These are phyloP conservation scores for Cercopithecus hamlyni DNA, from an alignment of 2,797 vertebrate species.

Conservation along the genomic window DNA sequence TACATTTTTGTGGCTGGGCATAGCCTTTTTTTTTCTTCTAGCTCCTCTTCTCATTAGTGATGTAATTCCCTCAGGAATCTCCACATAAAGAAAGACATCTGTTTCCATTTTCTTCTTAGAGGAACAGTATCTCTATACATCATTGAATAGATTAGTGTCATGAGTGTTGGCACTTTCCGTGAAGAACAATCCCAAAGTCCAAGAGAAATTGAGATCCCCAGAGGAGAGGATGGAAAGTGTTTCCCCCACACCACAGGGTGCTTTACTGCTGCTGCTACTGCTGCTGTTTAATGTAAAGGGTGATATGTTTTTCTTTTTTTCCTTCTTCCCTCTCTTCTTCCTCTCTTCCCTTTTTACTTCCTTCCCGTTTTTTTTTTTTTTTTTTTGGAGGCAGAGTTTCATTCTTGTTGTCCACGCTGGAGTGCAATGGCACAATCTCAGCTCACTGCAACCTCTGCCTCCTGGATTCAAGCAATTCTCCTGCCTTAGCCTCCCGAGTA, in stretches of 20 bases:
- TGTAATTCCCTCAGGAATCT: constrained; percentile 37
- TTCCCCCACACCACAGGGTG: not conserved
- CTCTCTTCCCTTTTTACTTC: not conserved
- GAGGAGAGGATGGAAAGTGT: not conserved
- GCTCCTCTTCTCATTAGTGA: not conserved
- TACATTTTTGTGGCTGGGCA: not conserved
- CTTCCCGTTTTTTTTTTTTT: not conserved
- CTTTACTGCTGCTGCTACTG: not conserved
- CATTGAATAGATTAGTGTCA: constrained; percentile 40
- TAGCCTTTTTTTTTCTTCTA: not conserved
- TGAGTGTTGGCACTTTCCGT: not conserved
- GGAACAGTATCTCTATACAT: constrained; percentile 8
- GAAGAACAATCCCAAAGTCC: not conserved
- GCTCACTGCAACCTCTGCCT: too few species aligned
- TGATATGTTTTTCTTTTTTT: not conserved
- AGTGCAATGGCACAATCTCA: too few species aligned
- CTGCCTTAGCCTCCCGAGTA: too few species aligned
- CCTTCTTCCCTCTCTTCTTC: too few species aligned
- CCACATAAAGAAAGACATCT: constrained; percentile 55
- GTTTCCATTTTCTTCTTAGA: constrained; percentile 49
- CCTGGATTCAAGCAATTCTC: too few species aligned
- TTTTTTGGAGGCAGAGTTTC: too few species aligned
- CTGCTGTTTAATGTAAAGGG: not conserved
- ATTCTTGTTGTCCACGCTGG: too few species aligned
- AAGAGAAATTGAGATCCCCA: not conserved